A percentile compares a stretch with the other conserved stretches of the same genome.
Conservation (phyloP, 1,140 invertebrate species). For the Nephila pilipes region DNA sequence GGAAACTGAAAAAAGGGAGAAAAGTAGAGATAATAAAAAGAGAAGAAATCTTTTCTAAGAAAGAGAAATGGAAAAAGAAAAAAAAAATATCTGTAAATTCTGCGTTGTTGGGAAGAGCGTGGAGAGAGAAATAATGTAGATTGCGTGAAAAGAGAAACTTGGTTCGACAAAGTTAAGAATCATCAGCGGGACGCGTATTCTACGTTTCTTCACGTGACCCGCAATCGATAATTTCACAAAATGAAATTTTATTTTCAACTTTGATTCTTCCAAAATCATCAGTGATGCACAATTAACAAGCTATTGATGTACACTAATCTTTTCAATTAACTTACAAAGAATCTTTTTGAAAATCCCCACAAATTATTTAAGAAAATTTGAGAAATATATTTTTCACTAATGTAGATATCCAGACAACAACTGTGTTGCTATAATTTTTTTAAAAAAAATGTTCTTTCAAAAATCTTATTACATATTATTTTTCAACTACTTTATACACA, state of each 20-base stretch:
- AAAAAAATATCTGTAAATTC: slow-evolving; percentile 31
- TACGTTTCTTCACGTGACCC: slow-evolving; percentile 52
- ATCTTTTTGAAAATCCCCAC: too few relatives aligned
- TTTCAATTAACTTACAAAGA: too few relatives aligned
- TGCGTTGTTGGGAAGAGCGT: not conserved
- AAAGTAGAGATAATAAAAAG: not conserved
- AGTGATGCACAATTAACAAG: too few relatives aligned
- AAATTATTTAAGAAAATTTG: too few relatives aligned
- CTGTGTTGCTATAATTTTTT: too few relatives aligned
- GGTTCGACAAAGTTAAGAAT: slow-evolving; percentile 62
- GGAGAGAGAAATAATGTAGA: slow-evolving; percentile 62
- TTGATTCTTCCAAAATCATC: not conserved
- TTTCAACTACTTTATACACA: too few relatives aligned
- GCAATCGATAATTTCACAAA: slow-evolving; percentile 53
- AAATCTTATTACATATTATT: too few relatives aligned
- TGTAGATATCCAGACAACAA: too few relatives aligned
- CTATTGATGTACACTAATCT: too few relatives aligned
- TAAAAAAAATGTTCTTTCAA: too few relatives aligned
- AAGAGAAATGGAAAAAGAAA: not conserved
- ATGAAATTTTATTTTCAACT: not conserved
- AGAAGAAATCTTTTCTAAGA: not conserved
- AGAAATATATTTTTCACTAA: too few relatives aligned
- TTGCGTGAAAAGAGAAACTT: slow-evolving; percentile 66
- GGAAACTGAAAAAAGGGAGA: slow-evolving; percentile 1
- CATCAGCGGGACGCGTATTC: slow-evolving; percentile 38